Percentiles rank a stretch among this genome's conserved stretches.
Evolutionary conservation across 53 echinoderm and acorn worm species (phyloP).

Genomic region (Echinarachnius parma): DNA sequence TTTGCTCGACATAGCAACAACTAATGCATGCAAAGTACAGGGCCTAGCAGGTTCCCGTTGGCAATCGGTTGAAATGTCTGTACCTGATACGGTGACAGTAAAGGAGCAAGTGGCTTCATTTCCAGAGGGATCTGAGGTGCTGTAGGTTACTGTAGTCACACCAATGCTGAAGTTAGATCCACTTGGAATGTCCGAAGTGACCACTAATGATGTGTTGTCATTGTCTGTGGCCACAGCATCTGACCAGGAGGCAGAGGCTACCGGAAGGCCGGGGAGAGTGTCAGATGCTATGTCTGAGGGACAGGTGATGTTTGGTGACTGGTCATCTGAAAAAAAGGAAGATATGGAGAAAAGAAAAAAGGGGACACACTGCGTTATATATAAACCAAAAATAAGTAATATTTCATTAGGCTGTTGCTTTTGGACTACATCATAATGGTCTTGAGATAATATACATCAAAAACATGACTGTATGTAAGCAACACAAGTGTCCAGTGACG

Average conservation of each 20-base stretch:
- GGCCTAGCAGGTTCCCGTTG: no score
- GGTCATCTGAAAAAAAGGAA: conserved; percentile 11
- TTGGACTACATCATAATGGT: no score
- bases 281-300: conserved; percentile 11
- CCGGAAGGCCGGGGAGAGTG: conserved; percentile 15
- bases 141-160: conserved; percentile 44
- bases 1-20: no score
- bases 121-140: conserved; percentile 40
- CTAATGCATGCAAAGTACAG: no score
- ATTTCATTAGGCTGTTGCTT: no score
- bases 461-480: no score
- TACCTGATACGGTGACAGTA: conserved; percentile 53
- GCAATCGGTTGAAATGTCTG: no score
- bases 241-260: conserved; percentile 13
- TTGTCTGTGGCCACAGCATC: conserved; percentile 37
- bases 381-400: no score
- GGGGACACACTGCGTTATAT: no score
- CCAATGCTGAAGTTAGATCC: conserved; percentile 46
- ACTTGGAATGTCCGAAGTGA: conserved; percentile 24
- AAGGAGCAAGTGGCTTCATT: conserved; percentile 42
- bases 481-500: no score
- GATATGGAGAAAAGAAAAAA: no score
- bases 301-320: conserved; percentile 35
- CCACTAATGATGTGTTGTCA: conserved; percentile 24
- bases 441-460: no score